Percentiles rank a stretch among this genome's conserved stretches.
Conservation (phyloP, 1,140 invertebrate genomes). For the Calliphora vicina region DNA sequence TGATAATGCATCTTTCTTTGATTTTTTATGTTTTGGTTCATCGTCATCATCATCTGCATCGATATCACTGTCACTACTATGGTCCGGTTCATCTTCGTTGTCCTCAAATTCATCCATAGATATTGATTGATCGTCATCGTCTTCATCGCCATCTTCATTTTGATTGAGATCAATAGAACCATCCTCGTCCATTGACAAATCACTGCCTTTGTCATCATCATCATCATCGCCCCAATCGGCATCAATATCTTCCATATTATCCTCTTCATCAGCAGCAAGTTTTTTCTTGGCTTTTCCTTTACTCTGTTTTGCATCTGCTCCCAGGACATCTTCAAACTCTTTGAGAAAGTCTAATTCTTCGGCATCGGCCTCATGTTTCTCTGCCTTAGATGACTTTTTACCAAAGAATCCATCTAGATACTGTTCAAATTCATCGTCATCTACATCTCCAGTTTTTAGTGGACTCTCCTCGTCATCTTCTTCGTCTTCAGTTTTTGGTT, state of each 20-base stretch:
- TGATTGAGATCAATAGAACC: slow-evolving; percentile 54
- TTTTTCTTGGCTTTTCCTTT: slow-evolving; percentile 40
- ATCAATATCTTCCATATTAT: slow-evolving; percentile 49
- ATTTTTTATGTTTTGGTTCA: slow-evolving; percentile 62
- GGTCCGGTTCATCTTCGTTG: slow-evolving; percentile 39
- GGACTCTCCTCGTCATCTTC: slow-evolving; percentile 59
- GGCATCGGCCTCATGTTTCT: slow-evolving; percentile 62
- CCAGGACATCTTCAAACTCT: slow-evolving; percentile 53
- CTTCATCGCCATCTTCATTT: slow-evolving; percentile 46
- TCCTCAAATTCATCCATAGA: slow-evolving; percentile 42
- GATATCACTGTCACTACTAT: background rate
- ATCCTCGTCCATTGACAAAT: slow-evolving; percentile 58
- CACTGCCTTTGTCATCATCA: slow-evolving; percentile 56
- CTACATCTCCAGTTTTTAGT: slow-evolving; percentile 71
- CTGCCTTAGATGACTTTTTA: slow-evolving; percentile 54
- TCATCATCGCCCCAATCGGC: slow-evolving; percentile 51
- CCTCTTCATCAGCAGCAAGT: slow-evolving; percentile 48
- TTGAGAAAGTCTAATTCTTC: slow-evolving; percentile 58
- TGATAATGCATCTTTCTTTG: slow-evolving; percentile 43
- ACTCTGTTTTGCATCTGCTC: slow-evolving; percentile 46
- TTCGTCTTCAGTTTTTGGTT: slow-evolving; percentile 46
- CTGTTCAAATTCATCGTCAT: slow-evolving; percentile 86
- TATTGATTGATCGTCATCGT: slow-evolving; percentile 46
- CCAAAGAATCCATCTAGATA: slow-evolving; percentile 74
- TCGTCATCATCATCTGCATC: slow-evolving; percentile 46